Base-by-base conservation (phyloP, 2,797 vertebrate genomes). In the Takifugu rubripes region DNA sequence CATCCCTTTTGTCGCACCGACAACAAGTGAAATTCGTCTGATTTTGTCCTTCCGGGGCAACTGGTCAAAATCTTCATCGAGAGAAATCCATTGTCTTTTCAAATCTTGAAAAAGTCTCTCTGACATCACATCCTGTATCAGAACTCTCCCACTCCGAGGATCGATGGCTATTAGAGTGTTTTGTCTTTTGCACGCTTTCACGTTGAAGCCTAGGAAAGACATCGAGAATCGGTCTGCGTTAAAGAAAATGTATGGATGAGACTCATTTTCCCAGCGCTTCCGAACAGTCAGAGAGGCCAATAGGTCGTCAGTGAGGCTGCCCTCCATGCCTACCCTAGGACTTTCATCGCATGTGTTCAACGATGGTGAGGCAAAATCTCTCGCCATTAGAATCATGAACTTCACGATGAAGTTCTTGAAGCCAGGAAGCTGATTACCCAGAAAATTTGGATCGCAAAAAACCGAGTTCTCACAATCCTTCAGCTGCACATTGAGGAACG, bases 211-310 rank as follows among this genome's bases (percentile, higher is more conserved):
- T 0, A 93, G 80, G 64, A 93, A 93, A 47, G 91, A 91, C 92
- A 93, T 92, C 15, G 91, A 92, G 26, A 44, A 60, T n/a, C 64
- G 69, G 53, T 92, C 90, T 0, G 86, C 88, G 5, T 93, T 93
- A 54, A 93, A 93, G 79, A 93, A 91, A 54, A 92, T 87, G 48
- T 92, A 93, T 0, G 92, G 92, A 61, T 92, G 92, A 26, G 90
- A 79, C 66, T 91, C 81, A 3, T 81, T 86, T 70, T 93, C 92
- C 92, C 92, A 93, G 36, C 26, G 78, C 55, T 86, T 92, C 6
- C 85, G 77, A 29, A 87, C 76, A n/a, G 72, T 79, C 52, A 90
- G 68, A 2, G 31, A 64, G 27, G 57, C 54, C 14, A 90, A 56
- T 15, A 76, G 24, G 21, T 92, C 75, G 14, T 81, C 66, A 15